Percentiles rank a stretch among this genome's conserved stretches.
phyloP scores from a whole-genome alignment of 2,113 vertebrate genomes.

The Calcarius ornatus region DNA sequence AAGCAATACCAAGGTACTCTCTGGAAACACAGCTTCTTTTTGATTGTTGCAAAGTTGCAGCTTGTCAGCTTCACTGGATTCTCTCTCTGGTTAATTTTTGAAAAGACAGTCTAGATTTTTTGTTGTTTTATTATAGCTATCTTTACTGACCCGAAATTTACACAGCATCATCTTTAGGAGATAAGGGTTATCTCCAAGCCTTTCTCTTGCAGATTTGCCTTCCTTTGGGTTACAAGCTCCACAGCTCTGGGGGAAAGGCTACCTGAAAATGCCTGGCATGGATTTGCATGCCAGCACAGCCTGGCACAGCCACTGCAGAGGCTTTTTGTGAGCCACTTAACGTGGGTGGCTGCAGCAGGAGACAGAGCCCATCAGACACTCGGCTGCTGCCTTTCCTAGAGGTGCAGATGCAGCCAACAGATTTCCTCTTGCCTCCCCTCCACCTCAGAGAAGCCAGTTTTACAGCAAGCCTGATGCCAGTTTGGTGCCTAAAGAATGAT shows the following conservation, averaged over 20 bases:
- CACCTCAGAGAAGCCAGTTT: neutral
- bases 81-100: neutral
- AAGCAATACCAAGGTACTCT: neutral
- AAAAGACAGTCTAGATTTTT: neutral
- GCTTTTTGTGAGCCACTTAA: neutral
- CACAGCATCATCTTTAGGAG: neutral
- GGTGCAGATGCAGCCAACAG: neutral
- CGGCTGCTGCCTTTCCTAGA: neutral
- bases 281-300: neutral
- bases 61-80: accelerated
- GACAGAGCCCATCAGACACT: neutral
- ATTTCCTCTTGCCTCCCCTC: neutral
- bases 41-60: neutral
- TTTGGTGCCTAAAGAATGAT: constrained; percentile 34
- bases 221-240: neutral
- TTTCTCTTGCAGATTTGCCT: neutral
- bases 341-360: neutral
- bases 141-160: neutral
- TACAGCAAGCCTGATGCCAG: neutral
- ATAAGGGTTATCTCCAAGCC: neutral
- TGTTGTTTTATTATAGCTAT: neutral
- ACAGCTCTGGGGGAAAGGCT: neutral
- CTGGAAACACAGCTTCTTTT: neutral
- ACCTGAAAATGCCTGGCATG: neutral
- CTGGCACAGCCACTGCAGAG: neutral